Evolutionary conservation across 2,797 vertebrate genomes (phyloP), one percentile per base, ranked within the genome.

Genomic region (Neoniphon sammara): DNA sequence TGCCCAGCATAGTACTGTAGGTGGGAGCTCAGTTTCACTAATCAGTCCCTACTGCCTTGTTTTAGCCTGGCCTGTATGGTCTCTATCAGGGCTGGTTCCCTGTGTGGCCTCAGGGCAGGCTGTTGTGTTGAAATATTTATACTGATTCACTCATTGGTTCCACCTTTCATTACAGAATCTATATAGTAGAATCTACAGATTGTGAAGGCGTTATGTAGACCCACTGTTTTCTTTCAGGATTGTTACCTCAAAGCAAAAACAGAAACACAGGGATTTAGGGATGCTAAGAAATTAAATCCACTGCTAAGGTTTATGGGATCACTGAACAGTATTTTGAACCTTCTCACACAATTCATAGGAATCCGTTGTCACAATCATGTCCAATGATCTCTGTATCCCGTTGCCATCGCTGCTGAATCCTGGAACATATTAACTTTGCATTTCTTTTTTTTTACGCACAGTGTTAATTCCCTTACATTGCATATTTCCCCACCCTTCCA

Each of bases 1-100:
- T 58, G 53, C 50, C 31, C 23, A 14, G 18, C 46, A 31, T 15
- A 27, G 69, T 70, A 62, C 62, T 75, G 72, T 78, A 83, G 83
- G 73, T 39, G 60, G 67, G 62, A 69, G 75, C 56, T 75, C 27
- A 70, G 74, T 75, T 76, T 70, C 73, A 61, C 60, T 57, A 20
- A 65, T 65, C 61, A 44, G 65, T 77, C 71, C 60, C 60, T 54
- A 23, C 82, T 80, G 77, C 66, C 86, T 88, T 84, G 82, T 86
- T 79, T 82, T 75, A 87, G 65, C 73, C 73, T 56, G 83, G 75
- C 68, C 83, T 53, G 69, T 15, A 50, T 34, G 62, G 81, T 86
- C 75, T 72, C 67, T 59, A 76, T 89, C 90, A 62, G 91, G 94
- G 93, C 94, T 93, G 94, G 94, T 86, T 94, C 92, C 93, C 90